phyloP scores from a whole-genome alignment of 2,113 vertebrate species.

The Dendropsophus ebraccatus region DNA sequence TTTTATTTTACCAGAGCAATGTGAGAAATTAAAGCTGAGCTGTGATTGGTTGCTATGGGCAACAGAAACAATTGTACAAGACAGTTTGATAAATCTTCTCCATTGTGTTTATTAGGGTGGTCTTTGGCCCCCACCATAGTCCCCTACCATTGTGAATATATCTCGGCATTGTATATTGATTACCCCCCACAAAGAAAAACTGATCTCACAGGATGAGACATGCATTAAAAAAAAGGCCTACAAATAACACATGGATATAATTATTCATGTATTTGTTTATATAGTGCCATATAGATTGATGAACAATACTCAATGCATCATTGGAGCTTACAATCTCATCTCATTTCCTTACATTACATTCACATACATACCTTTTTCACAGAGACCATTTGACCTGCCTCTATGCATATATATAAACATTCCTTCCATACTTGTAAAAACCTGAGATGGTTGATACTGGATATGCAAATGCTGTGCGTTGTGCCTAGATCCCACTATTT shows the following conservation, averaged over 20 bases:
- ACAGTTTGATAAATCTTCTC: no score
- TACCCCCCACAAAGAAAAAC: no score
- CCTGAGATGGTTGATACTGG: not conserved
- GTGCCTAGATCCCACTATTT: not conserved
- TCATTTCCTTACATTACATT: not conserved
- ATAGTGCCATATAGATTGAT: not conserved
- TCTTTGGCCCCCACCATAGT: no score
- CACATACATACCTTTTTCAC: not conserved
- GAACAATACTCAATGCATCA: not conserved
- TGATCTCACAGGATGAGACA: no score
- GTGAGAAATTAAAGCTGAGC: no score
- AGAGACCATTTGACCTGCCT: not conserved
- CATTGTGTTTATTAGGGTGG: no score
- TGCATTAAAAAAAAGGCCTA: not conserved
- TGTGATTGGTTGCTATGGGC: no score
- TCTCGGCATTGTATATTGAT: no score
- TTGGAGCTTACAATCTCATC: not conserved
- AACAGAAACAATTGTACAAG: no score
- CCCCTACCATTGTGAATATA: no score
- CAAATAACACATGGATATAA: not conserved
- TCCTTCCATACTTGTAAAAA: slow-evolving; percentile 1
- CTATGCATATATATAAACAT: not conserved
- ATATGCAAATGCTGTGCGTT: not conserved
- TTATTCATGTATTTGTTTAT: not conserved
- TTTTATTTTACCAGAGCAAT: no score